A percentile compares a stretch with the other conserved stretches of the same genome.
Conservation (phyloP, 1,140 invertebrate species). For the Hypsibius dujardini region DNA sequence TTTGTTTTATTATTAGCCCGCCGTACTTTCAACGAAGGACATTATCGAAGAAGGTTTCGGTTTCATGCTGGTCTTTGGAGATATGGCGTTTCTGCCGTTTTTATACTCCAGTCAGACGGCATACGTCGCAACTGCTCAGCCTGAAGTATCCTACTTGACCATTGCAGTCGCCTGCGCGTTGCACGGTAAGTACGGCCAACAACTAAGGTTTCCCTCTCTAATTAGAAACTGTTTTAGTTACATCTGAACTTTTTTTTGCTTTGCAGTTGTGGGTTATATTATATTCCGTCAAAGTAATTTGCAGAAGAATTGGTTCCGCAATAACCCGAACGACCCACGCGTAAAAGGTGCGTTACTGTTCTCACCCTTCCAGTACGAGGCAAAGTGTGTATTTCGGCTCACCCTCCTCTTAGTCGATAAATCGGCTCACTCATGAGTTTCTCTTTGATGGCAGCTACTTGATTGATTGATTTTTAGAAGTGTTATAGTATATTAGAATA, state of each 20-base stretch:
- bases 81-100: constrained; percentile 45
- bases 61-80: constrained; percentile 43
- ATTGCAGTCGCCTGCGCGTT: constrained; percentile 32
- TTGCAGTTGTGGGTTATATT: constrained; percentile 41
- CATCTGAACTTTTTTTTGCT: not conserved
- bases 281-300: constrained; percentile 49
- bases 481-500: too few species aligned
- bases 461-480: too few species aligned
- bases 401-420: too few species aligned
- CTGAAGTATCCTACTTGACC: not conserved
- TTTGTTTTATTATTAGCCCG: constrained; percentile 34
- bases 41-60: constrained; percentile 51
- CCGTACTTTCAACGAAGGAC: constrained; percentile 46
- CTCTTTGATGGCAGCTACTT: too few species aligned
- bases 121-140: constrained; percentile 26
- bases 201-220: too few species aligned
- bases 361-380: too few species aligned
- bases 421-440: too few species aligned
- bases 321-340: constrained; percentile 45
- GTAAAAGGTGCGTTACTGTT: constrained; percentile 39
- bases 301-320: constrained; percentile 52
- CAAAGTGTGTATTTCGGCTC: too few species aligned
- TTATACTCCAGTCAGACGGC: constrained; percentile 35
- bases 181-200: constrained; percentile 12
- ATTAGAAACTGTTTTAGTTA: too few species aligned